Evolutionary conservation across 2,888 invertebrate species (phyloP).

Genomic region (Leptinotarsa tumamoca): DNA sequence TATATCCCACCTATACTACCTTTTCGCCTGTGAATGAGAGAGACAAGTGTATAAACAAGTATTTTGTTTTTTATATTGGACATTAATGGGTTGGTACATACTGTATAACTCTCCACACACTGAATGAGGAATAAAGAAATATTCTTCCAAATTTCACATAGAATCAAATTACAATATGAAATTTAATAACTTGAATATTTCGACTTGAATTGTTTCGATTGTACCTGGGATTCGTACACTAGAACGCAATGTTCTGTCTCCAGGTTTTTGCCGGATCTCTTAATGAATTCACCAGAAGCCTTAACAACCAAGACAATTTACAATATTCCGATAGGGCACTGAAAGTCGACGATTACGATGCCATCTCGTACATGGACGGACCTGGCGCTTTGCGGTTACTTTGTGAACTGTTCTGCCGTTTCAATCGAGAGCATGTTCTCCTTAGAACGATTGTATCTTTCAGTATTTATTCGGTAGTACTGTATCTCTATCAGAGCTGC

Average conservation of each 20-base stretch:
- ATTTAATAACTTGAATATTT: too few species aligned
- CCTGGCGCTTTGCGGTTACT: constrained; percentile 55
- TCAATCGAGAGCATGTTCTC: constrained; percentile 65
- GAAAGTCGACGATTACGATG: constrained; percentile 48
- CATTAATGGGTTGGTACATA: too few species aligned
- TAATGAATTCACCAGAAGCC: constrained; percentile 47
- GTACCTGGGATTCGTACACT: neutral
- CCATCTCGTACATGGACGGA: constrained; percentile 48
- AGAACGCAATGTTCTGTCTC: neutral
- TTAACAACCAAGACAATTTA: constrained; percentile 48
- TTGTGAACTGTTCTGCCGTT: constrained; percentile 57
- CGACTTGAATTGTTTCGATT: too few species aligned
- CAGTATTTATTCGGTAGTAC: constrained; percentile 67
- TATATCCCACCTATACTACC: too few species aligned
- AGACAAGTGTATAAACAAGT: too few species aligned
- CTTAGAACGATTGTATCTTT: constrained; percentile 52
- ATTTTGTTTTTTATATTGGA: too few species aligned
- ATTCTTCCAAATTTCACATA: too few species aligned
- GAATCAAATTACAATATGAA: too few species aligned
- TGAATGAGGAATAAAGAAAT: too few species aligned
- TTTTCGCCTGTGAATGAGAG: too few species aligned
- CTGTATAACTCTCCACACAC: too few species aligned
- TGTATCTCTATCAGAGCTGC: constrained; percentile 64
- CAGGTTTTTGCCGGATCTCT: constrained; percentile 20
- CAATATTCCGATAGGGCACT: constrained; percentile 51